A percentile compares a stretch with the other conserved stretches of the same genome.
These are phyloP conservation scores for Peromyscus californicus DNA, from an alignment of 2,113 vertebrate genomes.

Conservation along the genomic window DNA sequence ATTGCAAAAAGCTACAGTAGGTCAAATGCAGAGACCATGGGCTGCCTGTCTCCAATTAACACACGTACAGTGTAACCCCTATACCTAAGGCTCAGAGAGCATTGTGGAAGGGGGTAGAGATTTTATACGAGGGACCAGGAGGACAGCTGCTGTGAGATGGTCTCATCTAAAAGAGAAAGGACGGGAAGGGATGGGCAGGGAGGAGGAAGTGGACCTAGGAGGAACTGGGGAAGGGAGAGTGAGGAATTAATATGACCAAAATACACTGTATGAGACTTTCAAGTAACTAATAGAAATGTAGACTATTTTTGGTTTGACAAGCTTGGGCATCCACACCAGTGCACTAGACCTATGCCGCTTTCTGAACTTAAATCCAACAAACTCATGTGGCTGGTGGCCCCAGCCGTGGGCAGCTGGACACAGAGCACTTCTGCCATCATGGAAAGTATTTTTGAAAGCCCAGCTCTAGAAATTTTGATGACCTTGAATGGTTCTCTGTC, in stretches of 20 bases:
- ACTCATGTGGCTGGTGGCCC: neutral
- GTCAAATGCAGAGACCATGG: neutral
- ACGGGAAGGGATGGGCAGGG: neutral
- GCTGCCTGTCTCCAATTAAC: neutral
- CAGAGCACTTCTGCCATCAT: neutral
- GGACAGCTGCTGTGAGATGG: neutral
- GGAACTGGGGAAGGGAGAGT: neutral
- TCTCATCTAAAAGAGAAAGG: neutral
- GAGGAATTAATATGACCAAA: neutral
- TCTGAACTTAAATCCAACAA: neutral
- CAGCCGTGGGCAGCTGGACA: rapidly evolving
- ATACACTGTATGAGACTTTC: neutral
- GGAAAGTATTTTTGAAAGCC: neutral
- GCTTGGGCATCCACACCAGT: rapidly evolving
- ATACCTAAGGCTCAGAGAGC: neutral
- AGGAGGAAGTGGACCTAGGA: neutral
- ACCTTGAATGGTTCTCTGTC: neutral
- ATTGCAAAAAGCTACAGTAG: neutral
- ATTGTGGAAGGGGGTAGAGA: neutral
- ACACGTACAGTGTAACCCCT: neutral
- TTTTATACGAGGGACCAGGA: neutral
- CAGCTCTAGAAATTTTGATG: neutral
- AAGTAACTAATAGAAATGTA: neutral
- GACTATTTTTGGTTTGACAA: neutral
- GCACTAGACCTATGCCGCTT: neutral